Conservation (phyloP, 2,113 vertebrate species). For the Platichthys flesus region DNA sequence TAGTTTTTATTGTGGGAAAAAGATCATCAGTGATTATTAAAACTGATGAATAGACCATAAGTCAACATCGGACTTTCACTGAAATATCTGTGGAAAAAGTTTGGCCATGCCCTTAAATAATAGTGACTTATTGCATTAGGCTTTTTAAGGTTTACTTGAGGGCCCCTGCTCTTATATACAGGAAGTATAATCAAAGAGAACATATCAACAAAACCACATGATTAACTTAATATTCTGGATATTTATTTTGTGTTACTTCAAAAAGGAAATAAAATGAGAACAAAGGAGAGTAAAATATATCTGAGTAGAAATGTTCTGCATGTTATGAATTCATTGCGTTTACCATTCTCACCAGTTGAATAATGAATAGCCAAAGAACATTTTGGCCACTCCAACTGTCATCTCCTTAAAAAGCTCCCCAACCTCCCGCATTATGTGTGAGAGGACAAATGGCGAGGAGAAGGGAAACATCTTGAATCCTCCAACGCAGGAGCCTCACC, state of each 20-base stretch:
- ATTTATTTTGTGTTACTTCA: neutral
- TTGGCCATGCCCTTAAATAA: neutral
- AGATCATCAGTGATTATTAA: neutral
- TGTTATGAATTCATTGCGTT: conserved; percentile 72
- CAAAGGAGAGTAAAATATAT: conserved; percentile 20
- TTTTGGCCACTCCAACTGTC: conserved; percentile 47
- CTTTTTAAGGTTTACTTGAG: neutral
- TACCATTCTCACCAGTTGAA: conserved; percentile 72
- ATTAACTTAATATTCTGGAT: neutral
- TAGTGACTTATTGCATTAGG: neutral
- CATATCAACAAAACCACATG: neutral
- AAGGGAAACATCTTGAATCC: conserved; percentile 75
- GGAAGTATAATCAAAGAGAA: neutral
- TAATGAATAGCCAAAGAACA: conserved; percentile 74
- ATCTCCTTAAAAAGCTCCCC: conserved; percentile 57
- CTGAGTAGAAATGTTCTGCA: conserved; percentile 27
- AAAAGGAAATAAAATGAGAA: neutral
- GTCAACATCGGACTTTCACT: no score
- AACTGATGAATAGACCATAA: no score
- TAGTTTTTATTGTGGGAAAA: neutral
- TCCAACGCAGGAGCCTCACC: conserved; percentile 81
- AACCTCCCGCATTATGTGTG: conserved; percentile 34
- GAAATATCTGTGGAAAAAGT: neutral
- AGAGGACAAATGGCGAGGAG: conserved; percentile 31
- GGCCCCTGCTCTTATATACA: neutral